Evolutionary conservation across 2,888 invertebrate species (phyloP), one percentile per base, ranked within the genome.

Genomic region (Caenorhabditis plicata): DNA sequence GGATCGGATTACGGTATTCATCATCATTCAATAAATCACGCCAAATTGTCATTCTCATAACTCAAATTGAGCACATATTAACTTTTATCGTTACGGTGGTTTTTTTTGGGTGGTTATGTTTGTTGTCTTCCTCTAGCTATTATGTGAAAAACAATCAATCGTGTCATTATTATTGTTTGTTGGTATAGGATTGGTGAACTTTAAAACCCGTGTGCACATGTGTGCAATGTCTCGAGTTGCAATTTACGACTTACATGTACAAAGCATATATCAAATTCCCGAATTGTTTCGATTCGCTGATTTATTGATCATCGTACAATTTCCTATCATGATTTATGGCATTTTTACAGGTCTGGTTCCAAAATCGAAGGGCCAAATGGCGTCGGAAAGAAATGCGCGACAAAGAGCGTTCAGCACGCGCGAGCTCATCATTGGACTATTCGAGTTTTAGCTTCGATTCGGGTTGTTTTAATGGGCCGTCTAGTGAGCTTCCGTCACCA

Each of bases 1-100:
- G 40, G 75, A 77, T 41, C 51, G 76, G 31, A 71, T 77, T 15
- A 77, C 77, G 19, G 77, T 77, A 27, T 60, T n/a, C n/a, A n/a
- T n/a, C n/a, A n/a, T n/a, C n/a, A n/a, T n/a, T n/a, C n/a, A n/a
- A n/a, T n/a, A n/a, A n/a, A n/a, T n/a, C n/a, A n/a, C n/a, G n/a
- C n/a, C n/a, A n/a, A n/a, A n/a, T n/a, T n/a, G n/a, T n/a, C n/a
- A n/a, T n/a, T n/a, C n/a, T n/a, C n/a, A n/a, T n/a, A n/a, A n/a
- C n/a, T n/a, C n/a, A n/a, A n/a, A n/a, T n/a, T n/a, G n/a, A n/a
- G n/a, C n/a, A n/a, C n/a, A n/a, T n/a, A n/a, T n/a, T n/a, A n/a
- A n/a, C n/a, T n/a, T 20, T 11, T 33, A 7, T 33, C 7, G n/a
- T 17, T 38, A 38, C 38, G 11, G 38, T 38, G 22, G 38, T 19